These are phyloP conservation scores for Rhinophrynus dorsalis DNA, from an alignment of 2,797 vertebrate genomes.

Conservation along the genomic window DNA sequence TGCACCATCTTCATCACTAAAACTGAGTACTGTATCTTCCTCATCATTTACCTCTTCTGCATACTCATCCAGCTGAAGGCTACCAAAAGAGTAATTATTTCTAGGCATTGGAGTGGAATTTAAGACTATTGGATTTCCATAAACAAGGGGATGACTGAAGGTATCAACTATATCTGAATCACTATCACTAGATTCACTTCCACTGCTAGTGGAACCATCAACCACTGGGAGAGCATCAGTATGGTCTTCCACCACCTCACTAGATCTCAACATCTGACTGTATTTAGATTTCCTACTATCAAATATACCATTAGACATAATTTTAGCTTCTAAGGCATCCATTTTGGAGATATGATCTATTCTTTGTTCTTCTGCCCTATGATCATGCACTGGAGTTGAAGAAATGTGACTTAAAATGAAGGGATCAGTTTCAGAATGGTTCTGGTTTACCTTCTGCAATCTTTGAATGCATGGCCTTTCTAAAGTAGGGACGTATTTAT, in stretches of 20 bases:
- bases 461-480: conserved; percentile 65
- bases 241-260: conserved; percentile 55
- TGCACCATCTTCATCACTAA: conserved; percentile 77
- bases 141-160: conserved; percentile 67
- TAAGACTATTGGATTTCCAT: conserved; percentile 64
- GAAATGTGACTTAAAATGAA: conserved; percentile 77
- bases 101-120: conserved; percentile 73
- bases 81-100: conserved; percentile 77
- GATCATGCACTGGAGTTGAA: conserved; percentile 56
- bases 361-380: conserved; percentile 58
- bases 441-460: conserved; percentile 57
- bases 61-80: conserved; percentile 81
- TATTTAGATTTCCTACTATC: conserved; percentile 63
- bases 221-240: conserved; percentile 75
- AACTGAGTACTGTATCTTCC: conserved; percentile 71
- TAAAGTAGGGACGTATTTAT: conserved; percentile 65
- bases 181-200: conserved; percentile 88
- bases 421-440: conserved; percentile 75
- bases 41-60: conserved; percentile 58
- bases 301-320: conserved; percentile 77
- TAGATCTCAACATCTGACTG: conserved; percentile 56
- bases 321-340: conserved; percentile 72
- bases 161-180: conserved; percentile 71
- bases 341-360: conserved; percentile 60
- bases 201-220: conserved; percentile 83